Conservation (phyloP, 2,113 vertebrate genomes). For the Hystrix brachyura region DNA sequence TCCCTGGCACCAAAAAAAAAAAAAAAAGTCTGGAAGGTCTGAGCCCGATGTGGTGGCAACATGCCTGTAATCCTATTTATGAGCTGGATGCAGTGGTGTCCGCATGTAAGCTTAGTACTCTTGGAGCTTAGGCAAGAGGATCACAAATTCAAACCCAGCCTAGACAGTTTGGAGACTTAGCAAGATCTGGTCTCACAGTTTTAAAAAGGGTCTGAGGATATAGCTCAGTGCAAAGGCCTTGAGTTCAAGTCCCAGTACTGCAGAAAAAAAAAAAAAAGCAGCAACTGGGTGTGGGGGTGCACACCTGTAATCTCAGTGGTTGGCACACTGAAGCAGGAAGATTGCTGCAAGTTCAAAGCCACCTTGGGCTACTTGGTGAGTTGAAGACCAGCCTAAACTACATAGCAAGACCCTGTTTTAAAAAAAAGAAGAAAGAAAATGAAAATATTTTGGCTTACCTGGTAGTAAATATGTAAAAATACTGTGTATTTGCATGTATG, state of each 20-base stretch:
- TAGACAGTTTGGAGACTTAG: background rate
- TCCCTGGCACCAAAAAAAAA: background rate
- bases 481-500: background rate
- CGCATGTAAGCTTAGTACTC: background rate
- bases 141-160: background rate
- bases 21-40: no score
- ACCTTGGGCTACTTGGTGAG: background rate
- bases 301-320: background rate
- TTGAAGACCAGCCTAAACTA: background rate
- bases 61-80: no score
- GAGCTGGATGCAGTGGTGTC: background rate
- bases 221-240: background rate
- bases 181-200: background rate
- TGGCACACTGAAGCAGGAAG: background rate
- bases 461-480: slow-evolving; percentile 1
- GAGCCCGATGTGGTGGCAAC: no score
- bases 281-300: background rate
- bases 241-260: background rate
- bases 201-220: background rate
- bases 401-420: background rate
- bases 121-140: background rate
- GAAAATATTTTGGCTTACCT: background rate
- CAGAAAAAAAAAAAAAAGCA: background rate
- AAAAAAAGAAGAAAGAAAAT: background rate
- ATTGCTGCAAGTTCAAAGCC: background rate